Evolutionary conservation across 2,888 invertebrate species (phyloP).

Genomic region (Tiliacea citrago): DNA sequence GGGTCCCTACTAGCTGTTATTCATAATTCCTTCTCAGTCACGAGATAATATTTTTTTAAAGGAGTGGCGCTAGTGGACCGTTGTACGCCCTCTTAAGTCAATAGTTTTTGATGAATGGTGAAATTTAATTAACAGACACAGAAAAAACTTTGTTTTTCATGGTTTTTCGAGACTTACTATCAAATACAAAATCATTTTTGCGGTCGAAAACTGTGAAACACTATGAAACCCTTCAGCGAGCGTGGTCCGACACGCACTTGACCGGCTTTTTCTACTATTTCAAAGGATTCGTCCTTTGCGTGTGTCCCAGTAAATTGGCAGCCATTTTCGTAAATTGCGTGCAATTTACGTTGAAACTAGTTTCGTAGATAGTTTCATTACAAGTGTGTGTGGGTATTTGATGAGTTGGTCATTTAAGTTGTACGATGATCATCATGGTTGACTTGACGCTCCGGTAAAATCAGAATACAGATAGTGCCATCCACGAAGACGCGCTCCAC

Average conservation of each 20-base stretch:
- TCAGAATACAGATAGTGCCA: no score
- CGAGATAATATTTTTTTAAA: no score
- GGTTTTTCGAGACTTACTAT: no score
- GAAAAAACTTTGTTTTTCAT: no score
- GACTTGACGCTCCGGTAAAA: no score
- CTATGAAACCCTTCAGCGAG: not conserved
- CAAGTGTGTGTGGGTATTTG: not conserved
- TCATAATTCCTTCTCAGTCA: no score
- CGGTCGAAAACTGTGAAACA: not conserved
- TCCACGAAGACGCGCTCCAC: no score
- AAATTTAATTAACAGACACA: no score
- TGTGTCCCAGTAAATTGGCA: constrained; percentile 43
- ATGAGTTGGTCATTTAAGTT: constrained; percentile 9
- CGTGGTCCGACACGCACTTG: not conserved
- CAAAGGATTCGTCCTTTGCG: constrained; percentile 25
- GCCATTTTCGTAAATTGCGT: constrained; percentile 48
- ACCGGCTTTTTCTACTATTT: constrained; percentile 8
- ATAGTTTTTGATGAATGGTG: not conserved
- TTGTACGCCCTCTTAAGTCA: no score
- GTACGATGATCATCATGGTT: not conserved
- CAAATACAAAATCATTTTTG: not conserved
- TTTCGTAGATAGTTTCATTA: constrained; percentile 22
- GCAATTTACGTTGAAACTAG: constrained; percentile 42
- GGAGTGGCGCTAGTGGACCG: no score
- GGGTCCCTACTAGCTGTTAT: no score